Evolutionary conservation across 1,140 invertebrate genomes (phyloP), one percentile per base, ranked within the genome.

Genomic region (Rhyzopertha dominica): DNA sequence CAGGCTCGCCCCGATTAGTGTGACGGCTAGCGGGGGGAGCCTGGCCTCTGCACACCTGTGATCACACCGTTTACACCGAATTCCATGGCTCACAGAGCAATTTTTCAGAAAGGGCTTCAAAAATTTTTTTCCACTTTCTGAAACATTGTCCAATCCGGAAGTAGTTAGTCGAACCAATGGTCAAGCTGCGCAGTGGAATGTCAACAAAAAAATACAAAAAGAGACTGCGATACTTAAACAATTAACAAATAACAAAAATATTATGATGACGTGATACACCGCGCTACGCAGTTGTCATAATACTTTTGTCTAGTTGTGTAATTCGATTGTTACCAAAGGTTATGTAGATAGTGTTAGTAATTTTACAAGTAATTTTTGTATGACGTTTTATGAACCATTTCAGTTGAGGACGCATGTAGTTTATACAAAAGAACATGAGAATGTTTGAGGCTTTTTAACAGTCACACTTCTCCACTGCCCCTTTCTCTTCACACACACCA

Each of bases 171-270:
- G n/a, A n/a, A n/a, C n/a, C n/a, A n/a, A n/a, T n/a, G n/a, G n/a
- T n/a, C n/a, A n/a, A n/a, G n/a, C n/a, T n/a, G n/a, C n/a, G n/a
- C n/a, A n/a, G n/a, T n/a, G n/a, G n/a, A n/a, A n/a, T n/a, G n/a
- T n/a, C 41, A 34, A 39, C 24, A 5, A 43, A 50, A 51, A 49
- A 52, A 54, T 49, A 58, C 47, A 51, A 59, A 62, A 67, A 66
- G 65, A 67, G 65, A 67, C 65, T 67, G 65, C 65, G 63, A 67
- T 66, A 49, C 38, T 40, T 42, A 66, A 67, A 66, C 61, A 65
- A 65, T 64, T 65, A 60, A 63, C 58, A 62, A 64, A 53, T 41
- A 56, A 56, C 57, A 62, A 62, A 62, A 59, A 54, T 58, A 67
- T 63, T 58, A 56, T 59, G 58, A 64, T 56, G 58, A 61, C 43